Conservation (phyloP, 2,888 invertebrate genomes). For the Drosophila emarginata region DNA sequence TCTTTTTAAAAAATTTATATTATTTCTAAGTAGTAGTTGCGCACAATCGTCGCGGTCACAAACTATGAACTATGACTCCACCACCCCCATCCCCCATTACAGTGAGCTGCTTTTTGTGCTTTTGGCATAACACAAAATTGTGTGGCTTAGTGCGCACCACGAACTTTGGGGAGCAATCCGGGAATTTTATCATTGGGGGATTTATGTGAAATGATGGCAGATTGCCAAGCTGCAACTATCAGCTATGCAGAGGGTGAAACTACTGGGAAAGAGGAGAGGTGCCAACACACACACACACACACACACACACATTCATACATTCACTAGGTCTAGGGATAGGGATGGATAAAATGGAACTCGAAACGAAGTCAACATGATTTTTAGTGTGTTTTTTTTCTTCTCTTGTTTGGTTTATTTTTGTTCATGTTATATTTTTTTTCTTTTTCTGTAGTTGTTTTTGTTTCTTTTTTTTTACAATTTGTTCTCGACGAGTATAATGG, state of each 20-base stretch:
- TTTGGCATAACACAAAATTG: constrained; percentile 48
- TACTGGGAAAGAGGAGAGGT: background rate
- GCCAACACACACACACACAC: background rate
- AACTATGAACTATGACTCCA: constrained; percentile 46
- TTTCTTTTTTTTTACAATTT: constrained; percentile 54
- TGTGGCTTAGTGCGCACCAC: constrained; percentile 59
- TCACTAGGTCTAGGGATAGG: constrained; percentile 21
- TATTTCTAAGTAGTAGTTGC: constrained; percentile 39
- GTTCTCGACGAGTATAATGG: constrained; percentile 55
- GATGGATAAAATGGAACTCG: constrained; percentile 27
- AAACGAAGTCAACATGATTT: constrained; percentile 40
- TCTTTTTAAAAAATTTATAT: constrained; percentile 66
- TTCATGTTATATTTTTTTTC: constrained; percentile 39
- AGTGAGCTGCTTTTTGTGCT: constrained; percentile 15
- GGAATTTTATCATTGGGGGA: constrained; percentile 67
- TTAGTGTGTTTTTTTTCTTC: constrained; percentile 34
- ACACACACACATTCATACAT: no score
- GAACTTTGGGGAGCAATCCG: constrained; percentile 74
- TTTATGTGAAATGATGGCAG: constrained; percentile 75
- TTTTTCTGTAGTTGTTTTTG: constrained; percentile 39
- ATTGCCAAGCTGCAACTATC: constrained; percentile 72
- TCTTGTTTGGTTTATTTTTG: constrained; percentile 34
- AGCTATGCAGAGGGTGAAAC: constrained; percentile 20
- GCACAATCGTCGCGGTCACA: constrained; percentile 35
- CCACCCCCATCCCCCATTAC: constrained; percentile 11